These are phyloP conservation scores for Cephus rjabovi DNA, from an alignment of 2,888 invertebrate genomes.

Conservation along the genomic window DNA sequence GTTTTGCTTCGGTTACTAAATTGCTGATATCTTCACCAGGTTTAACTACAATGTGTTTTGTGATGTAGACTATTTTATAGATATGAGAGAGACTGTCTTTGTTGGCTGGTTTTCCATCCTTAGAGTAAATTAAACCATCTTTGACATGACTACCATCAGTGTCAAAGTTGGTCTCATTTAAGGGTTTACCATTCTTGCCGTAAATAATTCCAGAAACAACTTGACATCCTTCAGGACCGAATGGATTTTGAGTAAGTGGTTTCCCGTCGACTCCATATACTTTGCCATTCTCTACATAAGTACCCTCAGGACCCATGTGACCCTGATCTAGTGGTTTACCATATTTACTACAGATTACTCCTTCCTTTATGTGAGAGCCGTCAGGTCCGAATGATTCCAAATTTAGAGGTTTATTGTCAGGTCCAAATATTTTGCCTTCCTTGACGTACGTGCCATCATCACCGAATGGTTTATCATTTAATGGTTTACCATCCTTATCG, in stretches of 20 bases:
- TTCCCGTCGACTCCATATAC: slow-evolving; percentile 16
- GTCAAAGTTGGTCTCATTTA: slow-evolving; percentile 11
- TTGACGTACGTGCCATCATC: slow-evolving; percentile 14
- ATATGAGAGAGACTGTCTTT: slow-evolving; percentile 14
- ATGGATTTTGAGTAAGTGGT: slow-evolving; percentile 17
- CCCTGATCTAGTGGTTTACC: slow-evolving; percentile 15
- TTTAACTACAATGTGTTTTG: slow-evolving; percentile 9
- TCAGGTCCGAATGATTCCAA: slow-evolving; percentile 27
- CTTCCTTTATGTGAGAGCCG: slow-evolving; percentile 13
- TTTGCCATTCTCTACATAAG: slow-evolving; percentile 14
- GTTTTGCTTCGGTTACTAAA: slow-evolving; percentile 10
- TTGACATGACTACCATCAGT: slow-evolving; percentile 17
- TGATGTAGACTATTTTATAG: slow-evolving; percentile 18
- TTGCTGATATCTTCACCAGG: slow-evolving; percentile 7
- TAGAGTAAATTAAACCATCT: slow-evolving; percentile 17
- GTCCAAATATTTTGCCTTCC: slow-evolving; percentile 16
- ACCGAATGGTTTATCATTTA: slow-evolving; percentile 15
- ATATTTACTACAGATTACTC: slow-evolving; percentile 13
- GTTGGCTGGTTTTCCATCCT: slow-evolving; percentile 13
- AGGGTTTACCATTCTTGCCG: slow-evolving; percentile 18
- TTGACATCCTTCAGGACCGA: slow-evolving; percentile 20
- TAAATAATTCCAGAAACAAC: slow-evolving; percentile 30
- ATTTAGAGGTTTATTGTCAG: slow-evolving; percentile 13
- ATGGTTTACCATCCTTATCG: slow-evolving; percentile 13
- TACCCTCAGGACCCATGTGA: slow-evolving; percentile 30